Evolutionary conservation across 1,140 invertebrate species (phyloP), one percentile per base, ranked within the genome.

Genomic region (Eupristina koningsbergeri): DNA sequence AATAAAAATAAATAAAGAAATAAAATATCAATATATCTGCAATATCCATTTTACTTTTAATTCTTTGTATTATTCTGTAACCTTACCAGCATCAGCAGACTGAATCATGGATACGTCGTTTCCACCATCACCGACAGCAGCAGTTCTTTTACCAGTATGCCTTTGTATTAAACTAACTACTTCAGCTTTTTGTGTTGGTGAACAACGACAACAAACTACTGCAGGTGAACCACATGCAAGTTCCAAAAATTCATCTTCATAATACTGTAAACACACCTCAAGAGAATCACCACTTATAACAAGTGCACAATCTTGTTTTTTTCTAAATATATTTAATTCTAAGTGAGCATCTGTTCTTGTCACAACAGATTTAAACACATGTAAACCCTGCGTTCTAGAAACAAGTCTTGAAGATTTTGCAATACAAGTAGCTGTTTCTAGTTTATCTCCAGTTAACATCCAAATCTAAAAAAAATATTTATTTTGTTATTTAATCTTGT

Each of bases 361-460:
- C 11, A 93, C 93, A 26, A 98, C 96, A 73, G 94, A 94, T 88
- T 95, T 95, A 88, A 97, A 98, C 80, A 96, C 94, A 89, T 97
- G 91, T 41, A 94, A 90, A 89, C 95, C 94, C 86, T 95, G 94
- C 53, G 94, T 95, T 39, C 96, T 95, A 0, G 97, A 96, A 64
- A 99, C 97, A 29, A 97, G 91, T 86, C 96, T 93, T 29, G 98
- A 98, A 87, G 98, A 99, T 91, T 99, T 99, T 2, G 99, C 98
- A 89, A 99, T 99, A 90, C 98, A 99, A 39, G 97, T 97, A 22
- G 99, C 99, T 1, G 99, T 99, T 93, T 99, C 99, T 76, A 99
- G 90, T 93, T 99, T 99, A 91, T 99, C 99, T 64, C 99, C 99
- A 0, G 99, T 99, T 84, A 99, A 93, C 99, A 99, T 99, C 99